phyloP scores from a whole-genome alignment of 1,140 invertebrate species.

The Aethina tumida region DNA sequence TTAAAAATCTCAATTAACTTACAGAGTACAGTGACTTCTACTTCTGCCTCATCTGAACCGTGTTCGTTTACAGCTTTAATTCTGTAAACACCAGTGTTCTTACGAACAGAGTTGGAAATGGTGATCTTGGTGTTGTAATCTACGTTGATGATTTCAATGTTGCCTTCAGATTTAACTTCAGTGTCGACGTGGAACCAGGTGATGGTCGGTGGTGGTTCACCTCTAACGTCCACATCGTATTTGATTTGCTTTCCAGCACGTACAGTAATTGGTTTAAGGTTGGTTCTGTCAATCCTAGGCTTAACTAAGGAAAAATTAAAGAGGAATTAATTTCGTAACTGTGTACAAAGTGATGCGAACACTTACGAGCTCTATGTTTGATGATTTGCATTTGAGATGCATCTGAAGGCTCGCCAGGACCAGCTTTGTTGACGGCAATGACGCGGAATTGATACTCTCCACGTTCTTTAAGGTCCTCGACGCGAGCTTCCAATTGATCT shows the following conservation, averaged over 20 bases:
- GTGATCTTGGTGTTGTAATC: conserved; percentile 90
- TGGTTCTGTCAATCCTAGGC: conserved; percentile 92
- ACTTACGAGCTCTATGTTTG: conserved; percentile 80
- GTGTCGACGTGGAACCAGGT: conserved; percentile 66
- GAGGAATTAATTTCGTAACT: neutral
- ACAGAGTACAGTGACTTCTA: conserved; percentile 87
- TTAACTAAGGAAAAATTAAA: conserved; percentile 54
- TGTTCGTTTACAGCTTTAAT: conserved; percentile 87
- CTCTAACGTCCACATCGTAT: conserved; percentile 87
- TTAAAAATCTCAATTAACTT: conserved; percentile 31
- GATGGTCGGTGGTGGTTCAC: conserved; percentile 87
- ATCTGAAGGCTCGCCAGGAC: conserved; percentile 85
- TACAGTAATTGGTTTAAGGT: conserved; percentile 82
- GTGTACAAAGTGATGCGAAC: neutral
- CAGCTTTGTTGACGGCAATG: conserved; percentile 93
- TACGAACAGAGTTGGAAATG: conserved; percentile 71
- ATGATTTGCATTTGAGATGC: conserved; percentile 86
- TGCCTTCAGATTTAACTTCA: conserved; percentile 50
- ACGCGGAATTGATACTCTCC: conserved; percentile 93
- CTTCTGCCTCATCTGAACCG: conserved; percentile 85
- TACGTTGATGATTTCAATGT: conserved; percentile 77
- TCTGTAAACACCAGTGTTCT: conserved; percentile 83
- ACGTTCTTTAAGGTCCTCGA: conserved; percentile 80
- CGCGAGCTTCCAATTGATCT: conserved; percentile 63
- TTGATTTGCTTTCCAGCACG: conserved; percentile 87